phyloP scores from a whole-genome alignment of 2,797 vertebrate genomes.

The Hyperoplus lanceolatus region DNA sequence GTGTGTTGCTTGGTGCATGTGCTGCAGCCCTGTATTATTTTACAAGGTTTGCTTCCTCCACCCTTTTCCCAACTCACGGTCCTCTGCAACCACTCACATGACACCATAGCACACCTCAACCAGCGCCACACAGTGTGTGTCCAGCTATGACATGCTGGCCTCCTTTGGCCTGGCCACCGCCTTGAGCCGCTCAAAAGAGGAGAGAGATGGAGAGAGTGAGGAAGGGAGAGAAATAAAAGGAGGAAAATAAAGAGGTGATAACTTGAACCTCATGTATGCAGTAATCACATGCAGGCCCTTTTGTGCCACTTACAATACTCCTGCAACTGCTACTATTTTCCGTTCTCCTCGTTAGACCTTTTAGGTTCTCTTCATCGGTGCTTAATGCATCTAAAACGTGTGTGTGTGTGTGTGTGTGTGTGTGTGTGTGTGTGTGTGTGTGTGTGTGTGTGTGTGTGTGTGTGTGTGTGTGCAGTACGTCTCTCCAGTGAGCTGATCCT shows the following conservation, averaged over 20 bases:
- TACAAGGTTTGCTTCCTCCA: slow-evolving; percentile 61
- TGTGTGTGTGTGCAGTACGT: neutral
- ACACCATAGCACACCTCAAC: slow-evolving; percentile 54
- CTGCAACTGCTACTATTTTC: neutral
- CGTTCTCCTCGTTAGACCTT: neutral
- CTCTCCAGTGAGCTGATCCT: slow-evolving; percentile 6
- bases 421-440: neutral
- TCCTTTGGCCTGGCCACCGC: slow-evolving; percentile 41
- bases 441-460: neutral
- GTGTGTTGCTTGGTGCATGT: slow-evolving; percentile 10
- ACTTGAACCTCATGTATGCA: slow-evolving; percentile 49
- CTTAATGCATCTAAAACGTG: neutral
- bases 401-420: slow-evolving; percentile 9
- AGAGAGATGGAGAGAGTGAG: slow-evolving; percentile 28
- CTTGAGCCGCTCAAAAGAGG: slow-evolving; percentile 57
- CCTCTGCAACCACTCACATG: slow-evolving; percentile 57
- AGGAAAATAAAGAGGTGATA: slow-evolving; percentile 29
- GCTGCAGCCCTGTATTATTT: slow-evolving; percentile 35
- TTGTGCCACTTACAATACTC: neutral
- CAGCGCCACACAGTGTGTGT: slow-evolving; percentile 12
- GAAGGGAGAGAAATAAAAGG: slow-evolving; percentile 12
- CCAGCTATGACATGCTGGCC: slow-evolving; percentile 60
- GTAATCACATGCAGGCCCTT: slow-evolving; percentile 52
- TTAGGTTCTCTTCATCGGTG: neutral
- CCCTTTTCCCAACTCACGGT: slow-evolving; percentile 42